Percentiles rank a stretch among this genome's conserved stretches.
These are phyloP conservation scores for Pagrus major DNA, from an alignment of 2,113 vertebrate species.

Conservation along the genomic window DNA sequence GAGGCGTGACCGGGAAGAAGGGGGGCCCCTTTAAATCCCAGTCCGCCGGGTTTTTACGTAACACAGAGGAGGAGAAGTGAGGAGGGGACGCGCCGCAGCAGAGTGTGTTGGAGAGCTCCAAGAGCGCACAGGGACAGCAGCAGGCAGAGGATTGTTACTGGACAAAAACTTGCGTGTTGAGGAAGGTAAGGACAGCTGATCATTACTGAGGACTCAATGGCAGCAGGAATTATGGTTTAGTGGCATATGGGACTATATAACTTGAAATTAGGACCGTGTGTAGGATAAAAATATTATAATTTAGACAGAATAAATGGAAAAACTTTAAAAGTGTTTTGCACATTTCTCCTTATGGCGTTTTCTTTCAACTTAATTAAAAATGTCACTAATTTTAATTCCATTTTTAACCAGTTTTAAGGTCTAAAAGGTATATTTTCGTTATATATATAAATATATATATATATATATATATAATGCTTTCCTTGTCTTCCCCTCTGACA, in stretches of 20 bases:
- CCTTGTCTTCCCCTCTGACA: neutral
- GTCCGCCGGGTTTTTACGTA: conserved; percentile 70
- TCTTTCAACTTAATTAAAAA: neutral
- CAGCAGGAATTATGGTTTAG: neutral
- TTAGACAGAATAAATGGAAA: neutral
- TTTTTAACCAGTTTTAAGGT: neutral
- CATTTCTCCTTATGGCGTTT: neutral
- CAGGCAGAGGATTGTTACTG: conserved; percentile 49
- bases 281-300: neutral
- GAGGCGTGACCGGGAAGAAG: conserved; percentile 61
- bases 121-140: conserved; percentile 27
- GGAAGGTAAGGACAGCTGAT: conserved; percentile 58
- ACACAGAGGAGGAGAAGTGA: conserved; percentile 75
- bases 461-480: too few species aligned
- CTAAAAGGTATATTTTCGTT: too few species aligned
- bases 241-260: neutral
- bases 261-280: neutral
- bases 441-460: too few species aligned
- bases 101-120: conserved; percentile 37
- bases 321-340: neutral
- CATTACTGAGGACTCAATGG: neutral
- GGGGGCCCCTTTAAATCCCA: conserved; percentile 70
- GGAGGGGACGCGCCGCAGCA: conserved; percentile 77
- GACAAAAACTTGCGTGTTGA: neutral
- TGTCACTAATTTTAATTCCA: neutral